phyloP scores from a whole-genome alignment of 2,888 invertebrate species.

The Microctonus hyperodae region DNA sequence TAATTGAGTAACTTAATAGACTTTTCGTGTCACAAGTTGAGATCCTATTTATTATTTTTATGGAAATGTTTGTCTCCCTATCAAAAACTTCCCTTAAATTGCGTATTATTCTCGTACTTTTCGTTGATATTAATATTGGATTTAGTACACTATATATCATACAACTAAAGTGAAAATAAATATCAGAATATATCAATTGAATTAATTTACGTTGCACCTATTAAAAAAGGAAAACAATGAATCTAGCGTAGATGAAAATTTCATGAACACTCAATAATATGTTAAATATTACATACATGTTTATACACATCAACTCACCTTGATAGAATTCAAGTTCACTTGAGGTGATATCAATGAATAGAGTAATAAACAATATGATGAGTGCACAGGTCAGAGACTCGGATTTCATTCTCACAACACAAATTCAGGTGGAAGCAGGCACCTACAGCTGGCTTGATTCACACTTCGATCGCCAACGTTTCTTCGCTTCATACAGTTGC shows the following conservation, averaged over 20 bases:
- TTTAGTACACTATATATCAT: too few species aligned
- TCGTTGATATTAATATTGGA: too few species aligned
- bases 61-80: too few species aligned
- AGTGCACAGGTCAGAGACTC: conserved; percentile 45
- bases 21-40: too few species aligned
- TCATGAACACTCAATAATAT: background rate
- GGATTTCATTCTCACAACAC: conserved; percentile 48
- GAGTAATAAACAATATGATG: conserved; percentile 44
- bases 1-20: too few species aligned
- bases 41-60: too few species aligned
- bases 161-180: too few species aligned
- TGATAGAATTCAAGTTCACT: conserved; percentile 55
- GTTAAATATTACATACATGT: background rate
- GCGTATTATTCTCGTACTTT: too few species aligned
- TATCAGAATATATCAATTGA: too few species aligned
- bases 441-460: conserved; percentile 41
- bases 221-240: too few species aligned
- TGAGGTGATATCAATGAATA: conserved; percentile 47
- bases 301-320: conserved; percentile 46
- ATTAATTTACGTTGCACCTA: too few species aligned
- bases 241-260: background rate
- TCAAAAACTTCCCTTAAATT: too few species aligned
- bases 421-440: conserved; percentile 32
- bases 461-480: conserved; percentile 36
- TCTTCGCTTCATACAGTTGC: conserved; percentile 51